A percentile compares a stretch with the other conserved stretches of the same genome.
Conservation (phyloP, 2,113 vertebrate genomes). For the Sorex fumeus region DNA sequence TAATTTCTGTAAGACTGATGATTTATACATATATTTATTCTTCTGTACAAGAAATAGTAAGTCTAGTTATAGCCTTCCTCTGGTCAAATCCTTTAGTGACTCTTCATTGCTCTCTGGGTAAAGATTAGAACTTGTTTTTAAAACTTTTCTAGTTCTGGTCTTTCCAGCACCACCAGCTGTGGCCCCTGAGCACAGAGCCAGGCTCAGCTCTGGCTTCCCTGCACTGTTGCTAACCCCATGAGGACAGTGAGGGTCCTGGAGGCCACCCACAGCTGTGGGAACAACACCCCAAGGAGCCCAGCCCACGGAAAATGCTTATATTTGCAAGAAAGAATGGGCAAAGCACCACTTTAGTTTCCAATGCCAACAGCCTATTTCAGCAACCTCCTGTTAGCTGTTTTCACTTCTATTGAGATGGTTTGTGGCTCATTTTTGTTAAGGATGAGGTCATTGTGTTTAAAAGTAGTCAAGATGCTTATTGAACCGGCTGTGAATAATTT, state of each 20-base stretch:
- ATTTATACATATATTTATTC: background rate
- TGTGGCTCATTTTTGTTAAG: slow-evolving; percentile 39
- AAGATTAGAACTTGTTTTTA: slow-evolving; percentile 10
- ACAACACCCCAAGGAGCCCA: background rate
- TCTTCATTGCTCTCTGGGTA: slow-evolving; percentile 3
- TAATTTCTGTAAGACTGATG: background rate
- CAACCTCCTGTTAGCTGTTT: slow-evolving; percentile 17
- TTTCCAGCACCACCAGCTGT: too few relatives aligned
- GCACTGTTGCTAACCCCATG: background rate
- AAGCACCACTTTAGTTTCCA: background rate
- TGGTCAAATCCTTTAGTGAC: background rate
- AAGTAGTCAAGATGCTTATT: slow-evolving; percentile 29
- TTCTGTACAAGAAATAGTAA: background rate
- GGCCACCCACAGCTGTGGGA: background rate
- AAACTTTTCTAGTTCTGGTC: background rate
- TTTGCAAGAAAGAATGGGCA: background rate
- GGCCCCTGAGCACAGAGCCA: background rate
- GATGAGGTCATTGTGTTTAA: slow-evolving; percentile 69
- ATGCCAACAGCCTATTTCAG: background rate
- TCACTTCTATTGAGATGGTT: slow-evolving; percentile 24
- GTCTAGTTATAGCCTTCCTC: background rate
- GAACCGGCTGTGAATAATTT: slow-evolving; percentile 44
- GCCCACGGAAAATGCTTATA: background rate
- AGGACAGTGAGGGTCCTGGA: background rate
- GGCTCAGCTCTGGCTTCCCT: background rate